phyloP scores from a whole-genome alignment of 1,140 invertebrate species.

The Heterodera schachtii region DNA sequence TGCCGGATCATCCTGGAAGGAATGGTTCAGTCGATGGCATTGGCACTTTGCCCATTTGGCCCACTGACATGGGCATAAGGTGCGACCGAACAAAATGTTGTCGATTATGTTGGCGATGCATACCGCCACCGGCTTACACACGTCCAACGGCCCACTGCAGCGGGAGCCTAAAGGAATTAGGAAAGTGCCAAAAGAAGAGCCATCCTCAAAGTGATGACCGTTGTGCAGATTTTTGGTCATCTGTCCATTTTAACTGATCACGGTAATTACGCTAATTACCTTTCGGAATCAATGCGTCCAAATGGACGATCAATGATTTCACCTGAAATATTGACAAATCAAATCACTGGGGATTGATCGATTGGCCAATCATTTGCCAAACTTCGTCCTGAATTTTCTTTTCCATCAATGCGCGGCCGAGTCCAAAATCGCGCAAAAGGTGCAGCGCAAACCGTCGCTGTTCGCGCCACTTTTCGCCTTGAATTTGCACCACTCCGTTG shows the following conservation, averaged over 20 bases:
- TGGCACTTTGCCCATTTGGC: neutral
- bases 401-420: conserved; percentile 80
- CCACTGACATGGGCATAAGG: conserved; percentile 56
- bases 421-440: conserved; percentile 83
- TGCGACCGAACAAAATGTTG: conserved; percentile 59
- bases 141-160: conserved; percentile 19
- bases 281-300: conserved; percentile 6
- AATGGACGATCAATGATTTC: conserved; percentile 6
- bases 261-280: neutral
- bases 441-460: conserved; percentile 86
- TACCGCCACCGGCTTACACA: conserved; percentile 48
- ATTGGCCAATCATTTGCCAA: neutral
- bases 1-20: conserved; percentile 43
- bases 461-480: conserved; percentile 86
- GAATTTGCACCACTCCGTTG: conserved; percentile 67
- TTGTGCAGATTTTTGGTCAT: no score
- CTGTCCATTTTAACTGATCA: neutral
- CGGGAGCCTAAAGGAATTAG: neutral
- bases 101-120: conserved; percentile 66
- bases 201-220: no score
- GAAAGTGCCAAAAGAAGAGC: no score
- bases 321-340: conserved; percentile 4
- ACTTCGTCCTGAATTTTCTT: conserved; percentile 76
- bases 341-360: no score
- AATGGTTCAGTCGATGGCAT: no score